These are phyloP conservation scores for Eubasilissa splendida DNA, from an alignment of 2,888 invertebrate species.

Conservation along the genomic window DNA sequence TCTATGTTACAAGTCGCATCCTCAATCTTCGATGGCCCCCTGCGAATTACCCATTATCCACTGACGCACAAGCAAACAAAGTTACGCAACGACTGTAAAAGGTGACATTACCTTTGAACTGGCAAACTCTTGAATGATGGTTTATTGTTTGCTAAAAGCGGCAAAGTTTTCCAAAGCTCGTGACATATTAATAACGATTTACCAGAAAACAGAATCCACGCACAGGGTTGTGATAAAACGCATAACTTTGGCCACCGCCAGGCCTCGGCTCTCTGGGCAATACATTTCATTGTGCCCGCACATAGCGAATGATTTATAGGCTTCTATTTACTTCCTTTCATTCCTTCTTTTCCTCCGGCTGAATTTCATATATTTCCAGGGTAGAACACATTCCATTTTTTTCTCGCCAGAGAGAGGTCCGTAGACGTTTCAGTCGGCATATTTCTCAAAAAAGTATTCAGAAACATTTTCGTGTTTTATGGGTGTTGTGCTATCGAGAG, in stretches of 20 bases:
- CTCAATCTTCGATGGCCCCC: too few relatives aligned
- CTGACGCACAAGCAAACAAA: too few relatives aligned
- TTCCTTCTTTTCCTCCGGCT: slow-evolving; percentile 26
- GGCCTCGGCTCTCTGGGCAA: slow-evolving; percentile 22
- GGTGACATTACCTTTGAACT: slow-evolving; percentile 19
- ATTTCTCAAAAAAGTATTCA: slow-evolving; percentile 52
- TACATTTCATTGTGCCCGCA: slow-evolving; percentile 49
- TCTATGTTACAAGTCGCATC: too few relatives aligned
- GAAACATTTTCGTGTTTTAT: slow-evolving; percentile 44
- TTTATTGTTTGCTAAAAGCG: slow-evolving; percentile 27
- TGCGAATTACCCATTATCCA: too few relatives aligned
- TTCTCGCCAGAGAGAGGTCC: slow-evolving; percentile 32
- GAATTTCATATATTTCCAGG: slow-evolving; percentile 44
- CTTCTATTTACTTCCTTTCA: slow-evolving; percentile 49
- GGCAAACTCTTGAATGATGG: slow-evolving; percentile 7
- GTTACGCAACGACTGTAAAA: background rate
- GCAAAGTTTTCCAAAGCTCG: slow-evolving; percentile 17
- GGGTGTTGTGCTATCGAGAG: slow-evolving; percentile 43
- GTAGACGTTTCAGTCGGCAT: slow-evolving; percentile 44
- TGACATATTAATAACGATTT: slow-evolving; percentile 38
- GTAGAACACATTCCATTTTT: slow-evolving; percentile 12
- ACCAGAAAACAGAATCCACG: slow-evolving; percentile 18
- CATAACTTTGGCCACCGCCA: slow-evolving; percentile 26
- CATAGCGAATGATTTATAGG: slow-evolving; percentile 53
- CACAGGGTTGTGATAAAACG: slow-evolving; percentile 18